These are phyloP conservation scores for Decapterus maruadsi DNA, from an alignment of 2,797 vertebrate species.

Conservation along the genomic window DNA sequence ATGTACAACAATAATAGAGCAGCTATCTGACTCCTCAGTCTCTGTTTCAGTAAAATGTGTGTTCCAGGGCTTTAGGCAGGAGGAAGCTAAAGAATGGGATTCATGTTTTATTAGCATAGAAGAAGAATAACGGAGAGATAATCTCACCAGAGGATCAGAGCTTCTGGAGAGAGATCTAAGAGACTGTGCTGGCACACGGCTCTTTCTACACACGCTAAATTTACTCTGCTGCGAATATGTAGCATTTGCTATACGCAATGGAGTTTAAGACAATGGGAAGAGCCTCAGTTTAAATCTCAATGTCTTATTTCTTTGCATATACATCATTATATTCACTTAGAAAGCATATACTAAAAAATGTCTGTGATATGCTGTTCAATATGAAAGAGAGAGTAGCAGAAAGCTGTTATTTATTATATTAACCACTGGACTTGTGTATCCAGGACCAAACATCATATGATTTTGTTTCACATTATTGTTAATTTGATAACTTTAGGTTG, in stretches of 20 bases:
- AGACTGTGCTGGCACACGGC: constrained; percentile 29
- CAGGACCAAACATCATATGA: not conserved
- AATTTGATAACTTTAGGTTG: not conserved
- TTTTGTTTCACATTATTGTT: not conserved
- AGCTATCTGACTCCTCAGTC: constrained; percentile 18
- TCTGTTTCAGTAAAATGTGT: constrained; percentile 23
- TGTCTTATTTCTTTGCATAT: constrained; percentile 14
- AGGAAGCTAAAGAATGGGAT: constrained; percentile 42
- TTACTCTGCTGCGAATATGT: constrained; percentile 30
- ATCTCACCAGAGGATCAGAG: constrained; percentile 55
- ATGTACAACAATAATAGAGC: constrained; percentile 7
- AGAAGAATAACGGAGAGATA: constrained; percentile 46
- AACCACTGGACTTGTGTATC: not conserved
- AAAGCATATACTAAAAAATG: not conserved
- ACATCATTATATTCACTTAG: constrained; percentile 7
- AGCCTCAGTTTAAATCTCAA: not conserved
- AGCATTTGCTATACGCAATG: constrained; percentile 16
- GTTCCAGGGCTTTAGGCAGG: constrained; percentile 14
- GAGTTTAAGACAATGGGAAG: constrained; percentile 6
- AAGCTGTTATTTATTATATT: not conserved
- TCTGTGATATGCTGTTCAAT: not conserved
- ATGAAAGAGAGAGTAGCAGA: not conserved
- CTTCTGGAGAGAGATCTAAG: constrained; percentile 60
- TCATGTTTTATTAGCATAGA: constrained; percentile 63
- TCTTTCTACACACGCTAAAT: constrained; percentile 45